A percentile compares a stretch with the other conserved stretches of the same genome.
Evolutionary conservation across 2,113 vertebrate species (phyloP).

Genomic region (Tamias sibiricus): DNA sequence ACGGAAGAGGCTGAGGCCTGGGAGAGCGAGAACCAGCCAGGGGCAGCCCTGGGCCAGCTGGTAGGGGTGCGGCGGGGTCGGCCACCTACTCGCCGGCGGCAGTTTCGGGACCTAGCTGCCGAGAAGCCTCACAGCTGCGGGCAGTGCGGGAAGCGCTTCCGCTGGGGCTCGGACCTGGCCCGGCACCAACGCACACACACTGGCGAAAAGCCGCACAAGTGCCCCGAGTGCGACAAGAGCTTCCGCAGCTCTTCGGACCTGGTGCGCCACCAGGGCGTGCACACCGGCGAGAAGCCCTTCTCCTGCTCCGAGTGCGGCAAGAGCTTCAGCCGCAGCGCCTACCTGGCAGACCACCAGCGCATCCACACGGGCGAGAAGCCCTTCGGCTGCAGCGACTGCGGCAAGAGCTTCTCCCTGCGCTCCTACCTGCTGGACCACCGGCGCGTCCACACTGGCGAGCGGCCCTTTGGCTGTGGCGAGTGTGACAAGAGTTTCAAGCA

Average conservation of each 20-base stretch:
- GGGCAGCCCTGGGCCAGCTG: background rate
- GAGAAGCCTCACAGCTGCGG: constrained; percentile 77
- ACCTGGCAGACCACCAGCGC: constrained; percentile 80
- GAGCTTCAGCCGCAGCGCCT: constrained; percentile 81
- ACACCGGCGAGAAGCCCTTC: constrained; percentile 81
- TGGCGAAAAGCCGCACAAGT: constrained; percentile 80
- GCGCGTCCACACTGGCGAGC: constrained; percentile 78
- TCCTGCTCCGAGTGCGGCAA: constrained; percentile 77
- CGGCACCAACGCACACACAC: constrained; percentile 81
- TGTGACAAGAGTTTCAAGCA: constrained; percentile 83
- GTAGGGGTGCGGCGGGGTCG: background rate
- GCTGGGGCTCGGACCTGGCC: constrained; percentile 80
- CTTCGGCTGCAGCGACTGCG: constrained; percentile 75
- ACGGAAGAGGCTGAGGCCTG: constrained; percentile 7
- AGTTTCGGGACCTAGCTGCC: constrained; percentile 30
- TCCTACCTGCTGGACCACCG: constrained; percentile 81
- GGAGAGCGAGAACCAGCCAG: background rate
- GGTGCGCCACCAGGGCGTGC: constrained; percentile 80
- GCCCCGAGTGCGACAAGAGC: constrained; percentile 77
- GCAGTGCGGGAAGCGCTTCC: constrained; percentile 81
- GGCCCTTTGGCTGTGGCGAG: constrained; percentile 77
- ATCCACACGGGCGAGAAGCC: constrained; percentile 81
- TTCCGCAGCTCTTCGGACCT: constrained; percentile 82
- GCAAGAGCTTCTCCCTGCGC: constrained; percentile 81
- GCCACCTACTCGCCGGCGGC: constrained; percentile 27